Base-by-base conservation (phyloP, 2,888 invertebrate genomes). In the Melinopterus prodromus region DNA sequence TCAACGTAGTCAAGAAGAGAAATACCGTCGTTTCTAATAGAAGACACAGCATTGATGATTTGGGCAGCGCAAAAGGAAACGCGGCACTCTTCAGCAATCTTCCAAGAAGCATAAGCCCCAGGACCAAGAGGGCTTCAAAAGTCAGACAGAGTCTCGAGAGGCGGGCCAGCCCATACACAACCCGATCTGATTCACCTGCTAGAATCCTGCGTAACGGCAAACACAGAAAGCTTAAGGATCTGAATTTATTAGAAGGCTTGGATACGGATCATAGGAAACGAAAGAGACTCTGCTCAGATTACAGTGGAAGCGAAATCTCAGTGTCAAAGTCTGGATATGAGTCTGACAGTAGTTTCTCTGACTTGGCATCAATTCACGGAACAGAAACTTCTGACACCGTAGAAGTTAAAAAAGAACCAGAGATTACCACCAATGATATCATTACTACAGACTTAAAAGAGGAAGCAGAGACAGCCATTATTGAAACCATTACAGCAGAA, bases 161-260 rank as follows among this genome's bases (percentile, higher is more conserved):
- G 79, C 81, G 87, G 76, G 82, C 86, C 5, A 92, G 92, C 85
- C 92, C 92, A n/a, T 92, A 92, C 85, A 91, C 91, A 69, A 93
- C 92, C 86, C 89, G 93, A 80, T 92, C 92, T 9, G 93, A 93
- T 84, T 90, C 92, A 81, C 88, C 89, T 78, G 91, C 91, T 82
- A 91, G 93, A 82, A 92, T 92, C 81, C 89, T 94, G 79, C 90
- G 94, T 77, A 94, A 94, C 87, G 94, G 94, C 0, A 94, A 93
- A 86, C 91, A 93, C 74, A 90, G 93, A 79, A 93, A 93, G 88
- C 89, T 92, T 9, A 92, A 92, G 85, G 91, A 90, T 83, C 89
- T 90, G 83, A 89, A 91, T 75, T 86, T 93, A 70, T 90, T 91
- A 85, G 92, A 92, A 83, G 92, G 92, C 81, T 90, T 93, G n/a